A percentile compares a stretch with the other conserved stretches of the same genome.
phyloP scores from a whole-genome alignment of 2,888 invertebrate genomes.

The Nemotelus pantherinus region DNA sequence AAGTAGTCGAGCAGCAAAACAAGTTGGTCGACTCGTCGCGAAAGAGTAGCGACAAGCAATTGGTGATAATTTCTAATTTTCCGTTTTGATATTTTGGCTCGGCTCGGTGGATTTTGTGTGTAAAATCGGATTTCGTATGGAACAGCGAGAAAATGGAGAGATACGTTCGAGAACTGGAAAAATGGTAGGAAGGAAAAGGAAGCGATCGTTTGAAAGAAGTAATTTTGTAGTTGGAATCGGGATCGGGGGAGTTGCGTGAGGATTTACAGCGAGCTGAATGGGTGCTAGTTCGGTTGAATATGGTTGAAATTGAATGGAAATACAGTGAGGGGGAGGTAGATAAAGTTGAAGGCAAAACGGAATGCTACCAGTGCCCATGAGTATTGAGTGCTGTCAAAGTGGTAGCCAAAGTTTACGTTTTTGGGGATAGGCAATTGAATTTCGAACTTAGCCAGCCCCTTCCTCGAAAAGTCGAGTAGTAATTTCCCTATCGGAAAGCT shows the following conservation, averaged over 20 bases:
- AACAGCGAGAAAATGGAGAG: background rate
- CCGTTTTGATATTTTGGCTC: background rate
- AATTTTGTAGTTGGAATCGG: conserved; percentile 12
- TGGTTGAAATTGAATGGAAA: background rate
- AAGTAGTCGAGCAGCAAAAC: background rate
- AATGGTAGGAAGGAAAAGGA: background rate
- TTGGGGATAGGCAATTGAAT: conserved; percentile 31
- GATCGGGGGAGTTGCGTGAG: background rate
- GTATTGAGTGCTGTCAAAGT: conserved; percentile 16
- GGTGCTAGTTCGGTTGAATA: too few species aligned
- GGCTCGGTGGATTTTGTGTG: background rate
- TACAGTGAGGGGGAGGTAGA: background rate
- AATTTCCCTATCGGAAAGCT: conserved; percentile 8
- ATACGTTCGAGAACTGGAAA: background rate
- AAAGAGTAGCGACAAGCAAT: background rate
- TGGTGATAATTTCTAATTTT: background rate
- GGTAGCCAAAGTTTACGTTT: conserved; percentile 23
- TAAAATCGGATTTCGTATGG: background rate
- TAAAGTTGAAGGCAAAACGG: background rate
- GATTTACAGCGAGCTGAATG: background rate
- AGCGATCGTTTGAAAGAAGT: background rate
- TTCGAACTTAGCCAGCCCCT: conserved; percentile 3
- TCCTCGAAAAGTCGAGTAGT: background rate
- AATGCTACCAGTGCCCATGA: conserved; percentile 1
- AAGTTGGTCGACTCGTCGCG: background rate